Base-by-base conservation (phyloP, 2,797 vertebrate species). In the Sternotherus odoratus region DNA sequence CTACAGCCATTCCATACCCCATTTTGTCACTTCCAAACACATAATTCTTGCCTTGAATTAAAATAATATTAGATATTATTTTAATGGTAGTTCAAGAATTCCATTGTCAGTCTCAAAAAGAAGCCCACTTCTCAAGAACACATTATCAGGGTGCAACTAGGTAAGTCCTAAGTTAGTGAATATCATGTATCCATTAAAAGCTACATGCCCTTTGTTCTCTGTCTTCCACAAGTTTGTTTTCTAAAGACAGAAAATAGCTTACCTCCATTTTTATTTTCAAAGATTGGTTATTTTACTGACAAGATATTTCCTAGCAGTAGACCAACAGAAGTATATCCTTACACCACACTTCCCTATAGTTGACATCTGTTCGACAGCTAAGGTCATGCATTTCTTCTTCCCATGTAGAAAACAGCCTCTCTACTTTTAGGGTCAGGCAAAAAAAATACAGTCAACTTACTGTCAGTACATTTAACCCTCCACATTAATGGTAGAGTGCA, bases 121-220 rank as follows among this genome's bases (percentile, higher is more conserved):
- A 84, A 3, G 36, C 74, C 4, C 3, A 26, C 81, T 86, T 90
- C 36, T 36, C 48, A 72, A 36, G 50, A 85, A 30, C 33, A 74
- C 82, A 87, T n/a, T 63, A 83, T 69, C 39, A 5, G 83, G 53
- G 80, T 46, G 10, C 28, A 79, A 23, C 12, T 69, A 13, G 2
- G 57, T 74, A 88, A 89, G 12, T 19, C 36, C 33, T 88, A 87
- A 39, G 12, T 87, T 90, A 33, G 78, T 84, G 66, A 86, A 93
- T 33, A 9, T 82, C 77, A 51, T 60, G 30, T 9, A 28, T 30
- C 15, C 43, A 54, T 94, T 95, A 90, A 79, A 82, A 33, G 85
- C 77, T 5, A 6, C 23, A 2, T 75, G 12, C 82, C 48, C 5
- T 87, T 88, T 49, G 53, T 30, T 87, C 1, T 50, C 79, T 92